A percentile compares a stretch with the other conserved stretches of the same genome.
These are phyloP conservation scores for Drosophila mettleri DNA, from an alignment of 2,888 invertebrate genomes.

Conservation along the genomic window DNA sequence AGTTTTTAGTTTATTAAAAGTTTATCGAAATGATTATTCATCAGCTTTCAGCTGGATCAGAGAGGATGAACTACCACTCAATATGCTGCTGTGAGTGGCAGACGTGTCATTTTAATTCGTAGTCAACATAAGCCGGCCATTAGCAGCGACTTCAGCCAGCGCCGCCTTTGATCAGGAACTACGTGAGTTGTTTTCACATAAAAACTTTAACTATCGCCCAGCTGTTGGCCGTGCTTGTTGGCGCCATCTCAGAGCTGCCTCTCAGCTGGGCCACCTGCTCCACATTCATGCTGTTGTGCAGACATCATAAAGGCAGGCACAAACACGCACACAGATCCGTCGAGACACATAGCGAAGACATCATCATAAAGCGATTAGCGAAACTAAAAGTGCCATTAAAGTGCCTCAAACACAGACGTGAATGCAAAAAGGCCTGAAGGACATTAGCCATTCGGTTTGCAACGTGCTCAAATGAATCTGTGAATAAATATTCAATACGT, in stretches of 20 bases:
- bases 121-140: slow-evolving; percentile 31
- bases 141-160: slow-evolving; percentile 26
- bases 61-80: no score
- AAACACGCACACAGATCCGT: slow-evolving; percentile 5
- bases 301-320: slow-evolving; percentile 21
- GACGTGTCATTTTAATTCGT: slow-evolving; percentile 24
- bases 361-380: slow-evolving; percentile 77
- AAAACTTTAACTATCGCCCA: slow-evolving; percentile 46
- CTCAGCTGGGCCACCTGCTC: slow-evolving; percentile 43
- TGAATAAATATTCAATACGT: slow-evolving; percentile 49
- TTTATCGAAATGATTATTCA: background rate
- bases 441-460: slow-evolving; percentile 33
- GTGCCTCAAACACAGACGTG: slow-evolving; percentile 52
- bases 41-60: background rate
- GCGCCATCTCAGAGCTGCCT: slow-evolving; percentile 16
- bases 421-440: slow-evolving; percentile 37
- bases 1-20: background rate
- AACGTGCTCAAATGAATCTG: slow-evolving; percentile 8
- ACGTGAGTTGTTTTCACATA: slow-evolving; percentile 32
- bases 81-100: slow-evolving; percentile 1
- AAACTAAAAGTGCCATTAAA: slow-evolving; percentile 77
- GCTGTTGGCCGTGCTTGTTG: slow-evolving; percentile 31
- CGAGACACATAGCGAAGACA: slow-evolving; percentile 50
- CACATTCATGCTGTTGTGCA: slow-evolving; percentile 13
- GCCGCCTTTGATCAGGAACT: slow-evolving; percentile 11